Conservation (phyloP, 2,888 invertebrate species). For the Tiliacea aurago region DNA sequence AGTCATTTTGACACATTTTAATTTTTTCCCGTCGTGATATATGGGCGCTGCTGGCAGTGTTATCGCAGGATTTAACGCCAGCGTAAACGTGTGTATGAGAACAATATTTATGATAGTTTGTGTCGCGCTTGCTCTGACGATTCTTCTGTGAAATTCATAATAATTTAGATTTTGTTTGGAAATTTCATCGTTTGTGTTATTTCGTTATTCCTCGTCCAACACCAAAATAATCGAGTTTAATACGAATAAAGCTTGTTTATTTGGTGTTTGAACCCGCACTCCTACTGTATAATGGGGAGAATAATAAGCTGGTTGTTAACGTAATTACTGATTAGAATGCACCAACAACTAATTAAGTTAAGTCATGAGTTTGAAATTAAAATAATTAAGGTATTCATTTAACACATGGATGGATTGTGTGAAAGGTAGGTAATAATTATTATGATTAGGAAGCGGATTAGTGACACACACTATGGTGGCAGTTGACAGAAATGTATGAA, state of each 20-base stretch:
- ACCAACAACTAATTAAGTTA: neutral
- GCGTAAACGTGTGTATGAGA: slow-evolving; percentile 44
- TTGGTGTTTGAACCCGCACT: neutral
- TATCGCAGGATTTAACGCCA: slow-evolving; percentile 60
- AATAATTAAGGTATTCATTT: neutral
- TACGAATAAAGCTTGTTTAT: slow-evolving; percentile 24
- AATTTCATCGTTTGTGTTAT: neutral
- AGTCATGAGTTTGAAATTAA: neutral
- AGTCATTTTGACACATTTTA: slow-evolving; percentile 58
- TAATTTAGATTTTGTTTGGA: slow-evolving; percentile 27
- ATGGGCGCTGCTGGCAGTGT: slow-evolving; percentile 54
- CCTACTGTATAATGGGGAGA: neutral
- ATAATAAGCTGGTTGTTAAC: slow-evolving; percentile 11
- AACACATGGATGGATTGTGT: neutral
- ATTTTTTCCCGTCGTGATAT: slow-evolving; percentile 55
- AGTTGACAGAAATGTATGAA: neutral
- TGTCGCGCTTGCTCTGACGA: slow-evolving; percentile 1
- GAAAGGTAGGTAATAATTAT: neutral
- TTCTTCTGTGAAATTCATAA: slow-evolving; percentile 26
- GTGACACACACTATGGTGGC: neutral
- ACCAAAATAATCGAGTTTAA: slow-evolving; percentile 27
- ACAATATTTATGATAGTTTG: slow-evolving; percentile 50
- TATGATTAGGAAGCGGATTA: neutral
- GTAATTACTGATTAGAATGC: slow-evolving; percentile 23
- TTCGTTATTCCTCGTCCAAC: neutral